Evolutionary conservation across 2,797 vertebrate genomes (phyloP).

Genomic region (Enteromius mattozi): DNA sequence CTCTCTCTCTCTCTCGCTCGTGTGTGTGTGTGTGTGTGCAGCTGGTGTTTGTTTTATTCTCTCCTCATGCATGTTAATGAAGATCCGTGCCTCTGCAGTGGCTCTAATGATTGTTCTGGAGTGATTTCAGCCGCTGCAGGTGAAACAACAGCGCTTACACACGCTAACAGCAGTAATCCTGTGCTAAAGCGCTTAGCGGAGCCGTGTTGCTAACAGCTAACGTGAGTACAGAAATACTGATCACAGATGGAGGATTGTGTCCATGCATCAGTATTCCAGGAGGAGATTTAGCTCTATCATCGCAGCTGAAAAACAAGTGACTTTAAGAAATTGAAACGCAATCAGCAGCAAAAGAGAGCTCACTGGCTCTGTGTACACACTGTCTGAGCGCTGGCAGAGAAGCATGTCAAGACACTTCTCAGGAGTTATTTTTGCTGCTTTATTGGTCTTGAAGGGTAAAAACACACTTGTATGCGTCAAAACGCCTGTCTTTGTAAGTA

Average conservation of each 20-base stretch:
- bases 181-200: not conserved
- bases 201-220: not conserved
- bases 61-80: slow-evolving; percentile 27
- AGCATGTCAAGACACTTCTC: not conserved
- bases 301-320: no score
- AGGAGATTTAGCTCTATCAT: not conserved
- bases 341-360: no score
- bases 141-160: not conserved
- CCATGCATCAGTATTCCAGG: not conserved
- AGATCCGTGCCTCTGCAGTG: not conserved
- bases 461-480: not conserved
- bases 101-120: not conserved
- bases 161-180: not conserved
- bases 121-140: slow-evolving; percentile 10
- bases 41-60: not conserved
- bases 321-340: no score
- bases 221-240: not conserved
- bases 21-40: not conserved
- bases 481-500: not conserved
- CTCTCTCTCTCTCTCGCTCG: not conserved
- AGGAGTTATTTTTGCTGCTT: not conserved
- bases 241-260: not conserved
- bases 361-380: no score
- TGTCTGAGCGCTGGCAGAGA: no score
- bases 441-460: not conserved